These are phyloP conservation scores for Sebastes trivittatus DNA, from an alignment of 2,797 vertebrate species.

Conservation along the genomic window DNA sequence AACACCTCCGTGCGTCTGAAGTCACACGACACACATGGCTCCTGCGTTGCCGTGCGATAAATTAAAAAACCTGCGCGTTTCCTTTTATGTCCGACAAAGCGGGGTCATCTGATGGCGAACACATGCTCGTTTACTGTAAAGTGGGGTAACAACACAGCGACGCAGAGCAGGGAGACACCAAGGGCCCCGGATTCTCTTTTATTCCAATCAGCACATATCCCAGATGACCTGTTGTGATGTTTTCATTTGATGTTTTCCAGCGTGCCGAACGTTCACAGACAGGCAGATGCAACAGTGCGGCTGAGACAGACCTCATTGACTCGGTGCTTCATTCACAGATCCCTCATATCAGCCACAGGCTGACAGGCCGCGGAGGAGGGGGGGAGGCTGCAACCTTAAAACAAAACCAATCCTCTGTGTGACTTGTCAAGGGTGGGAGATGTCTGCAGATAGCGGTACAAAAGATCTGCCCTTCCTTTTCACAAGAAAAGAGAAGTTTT, in stretches of 20 bases:
- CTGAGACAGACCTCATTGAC: constrained; percentile 60
- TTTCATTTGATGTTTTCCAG: constrained; percentile 56
- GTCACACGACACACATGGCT: constrained; percentile 53
- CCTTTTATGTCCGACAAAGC: constrained; percentile 43
- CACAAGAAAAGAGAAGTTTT: constrained; percentile 82
- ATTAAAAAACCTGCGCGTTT: constrained; percentile 42
- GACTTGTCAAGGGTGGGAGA: constrained; percentile 79
- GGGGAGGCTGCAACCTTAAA: constrained; percentile 68
- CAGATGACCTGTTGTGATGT: constrained; percentile 61
- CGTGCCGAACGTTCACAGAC: constrained; percentile 24
- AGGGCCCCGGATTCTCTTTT: constrained; percentile 7
- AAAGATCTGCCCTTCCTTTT: constrained; percentile 81
- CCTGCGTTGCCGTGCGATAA: constrained; percentile 31
- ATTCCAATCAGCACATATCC: constrained; percentile 46
- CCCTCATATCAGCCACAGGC: constrained; percentile 69
- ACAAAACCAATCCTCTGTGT: constrained; percentile 77
- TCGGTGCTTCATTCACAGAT: constrained; percentile 70
- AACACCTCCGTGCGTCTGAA: constrained; percentile 40
- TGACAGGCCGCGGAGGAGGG: constrained; percentile 63
- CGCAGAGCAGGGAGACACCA: background rate
- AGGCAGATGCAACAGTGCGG: constrained; percentile 46
- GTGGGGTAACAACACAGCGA: background rate
- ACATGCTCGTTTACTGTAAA: constrained; percentile 33
- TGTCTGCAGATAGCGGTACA: constrained; percentile 80
- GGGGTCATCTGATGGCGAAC: constrained; percentile 47